Evolutionary conservation across 2,888 invertebrate genomes (phyloP), one percentile per base, ranked within the genome.

Genomic region (Archips xylosteana): DNA sequence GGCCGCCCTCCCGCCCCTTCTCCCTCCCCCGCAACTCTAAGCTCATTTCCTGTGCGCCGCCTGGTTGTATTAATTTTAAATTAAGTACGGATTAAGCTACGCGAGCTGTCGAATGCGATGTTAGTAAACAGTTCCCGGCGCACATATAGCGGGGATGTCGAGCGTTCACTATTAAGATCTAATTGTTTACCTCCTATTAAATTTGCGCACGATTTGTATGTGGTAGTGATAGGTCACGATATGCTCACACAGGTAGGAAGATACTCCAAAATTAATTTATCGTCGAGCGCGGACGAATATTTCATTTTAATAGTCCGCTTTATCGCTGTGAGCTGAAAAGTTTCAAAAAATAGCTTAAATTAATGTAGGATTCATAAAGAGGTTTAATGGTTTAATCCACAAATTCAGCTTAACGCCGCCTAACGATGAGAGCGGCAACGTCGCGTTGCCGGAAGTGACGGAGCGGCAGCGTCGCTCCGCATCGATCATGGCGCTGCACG

Each of bases 21-120:
- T 76, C 76, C 77, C 76, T 75, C 78, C 82, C 82, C 83, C 83
- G 88, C 89, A 80, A 82, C 95, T 95, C 95, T 95, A 95, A 96
- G 95, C 95, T 96, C 95, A 96, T 96, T 96, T 96, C 96, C 96
- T 87, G 95, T 90, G 94, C 92, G 94, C 95, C 95, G 95, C 95
- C 95, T 95, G 95, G 94, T 94, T 95, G 95, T 95, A 96, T 96
- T 96, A 96, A 96, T 96, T 96, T 96, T 95, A 96, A 96, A 96
- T 96, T 95, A 96, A 95, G 93, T 92, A 91, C 91, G 95, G 95
- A 95, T 95, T 95, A 93, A 91, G 90, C 90, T 86, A 75, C 79
- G 76, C 74, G 51, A 77, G 75, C 80, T 81, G 81, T 80, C 81
- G 79, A 80, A 78, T 72, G 75, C 76, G 65, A 78, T 74, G 79